Evolutionary conservation across 2,797 vertebrate genomes (phyloP), one percentile per base, ranked within the genome.

Genomic region (Meriones psammophilus): DNA sequence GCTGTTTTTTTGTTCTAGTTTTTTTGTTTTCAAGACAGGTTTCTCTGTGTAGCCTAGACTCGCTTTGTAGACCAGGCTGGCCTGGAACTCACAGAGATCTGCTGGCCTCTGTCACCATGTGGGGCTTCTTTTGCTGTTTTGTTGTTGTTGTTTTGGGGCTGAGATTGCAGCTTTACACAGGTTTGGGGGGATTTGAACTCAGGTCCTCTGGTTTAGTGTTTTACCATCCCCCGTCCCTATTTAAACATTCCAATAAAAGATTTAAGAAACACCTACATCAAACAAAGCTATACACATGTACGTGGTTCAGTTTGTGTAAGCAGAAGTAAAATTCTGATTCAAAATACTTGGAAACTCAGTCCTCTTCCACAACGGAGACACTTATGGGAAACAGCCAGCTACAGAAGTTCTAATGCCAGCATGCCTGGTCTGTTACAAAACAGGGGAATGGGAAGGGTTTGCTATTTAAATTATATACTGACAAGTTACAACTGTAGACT

Each of bases 201-300:
- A 88, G 54, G n/a, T 73, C 54, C 50, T 73, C 54, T 13, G n/a
- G 85, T 24, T 73, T 73, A 88, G 24, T 36, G 36, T 56, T 81
- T 39, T 26, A 39, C 18, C 33, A 81, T 58, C 46, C 28, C 83
- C 66, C 2, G 26, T 13, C n/a, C 2, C 18, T 89, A 50, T 85
- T 92, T n/a, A 84, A 95, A 88, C 2, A 8, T 74, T 77, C 28
- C 74, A 78, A 73, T 79, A 64, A 78, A 85, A 89, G 24, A 62
- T 76, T 46, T 87, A 39, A 71, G 96, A 95, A 20, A 0, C 13
- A 36, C 17, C 60, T 69, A 36, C 24, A 95, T 85, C 86, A 78
- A 83, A 74, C 26, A 22, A 15, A 46, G 36, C 33, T n/a, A 3
- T n/a, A 2, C 36, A 30, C 9, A 8, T 46, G 10, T 68, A 26